A percentile compares a stretch with the other conserved stretches of the same genome.
Conservation (phyloP, 2,113 vertebrate genomes). For the Odocoileus virginianus region DNA sequence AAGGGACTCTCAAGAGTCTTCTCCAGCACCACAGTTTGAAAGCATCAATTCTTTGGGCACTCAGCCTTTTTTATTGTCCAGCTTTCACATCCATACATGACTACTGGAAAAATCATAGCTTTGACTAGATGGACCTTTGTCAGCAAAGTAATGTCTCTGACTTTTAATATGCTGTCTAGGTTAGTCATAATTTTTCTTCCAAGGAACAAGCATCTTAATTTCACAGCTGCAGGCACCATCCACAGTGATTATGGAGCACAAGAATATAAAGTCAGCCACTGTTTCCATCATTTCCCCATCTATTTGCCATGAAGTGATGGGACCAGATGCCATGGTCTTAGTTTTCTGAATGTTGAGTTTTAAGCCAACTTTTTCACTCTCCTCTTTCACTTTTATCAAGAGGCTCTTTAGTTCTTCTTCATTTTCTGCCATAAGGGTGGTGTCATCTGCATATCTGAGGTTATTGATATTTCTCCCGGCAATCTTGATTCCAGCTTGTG, state of each 20-base stretch:
- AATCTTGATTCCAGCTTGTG: not conserved
- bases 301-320: not conserved
- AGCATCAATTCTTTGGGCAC: not conserved
- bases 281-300: not conserved
- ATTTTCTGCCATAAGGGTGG: not conserved
- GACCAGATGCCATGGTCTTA: not conserved
- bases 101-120: not conserved
- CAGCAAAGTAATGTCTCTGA: not conserved
- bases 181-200: not conserved
- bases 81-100: not conserved
- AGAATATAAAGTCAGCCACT: not conserved
- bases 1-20: not conserved
- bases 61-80: not conserved
- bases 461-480: not conserved
- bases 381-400: not conserved
- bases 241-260: not conserved
- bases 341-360: not conserved
- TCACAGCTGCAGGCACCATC: not conserved
- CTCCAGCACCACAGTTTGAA: not conserved
- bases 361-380: not conserved
- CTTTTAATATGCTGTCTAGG: not conserved
- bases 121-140: not conserved
- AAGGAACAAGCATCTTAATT: not conserved
- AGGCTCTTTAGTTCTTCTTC: not conserved
- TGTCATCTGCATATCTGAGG: not conserved